Conservation (phyloP, 2,113 vertebrate genomes). For the Apodemus sylvaticus region DNA sequence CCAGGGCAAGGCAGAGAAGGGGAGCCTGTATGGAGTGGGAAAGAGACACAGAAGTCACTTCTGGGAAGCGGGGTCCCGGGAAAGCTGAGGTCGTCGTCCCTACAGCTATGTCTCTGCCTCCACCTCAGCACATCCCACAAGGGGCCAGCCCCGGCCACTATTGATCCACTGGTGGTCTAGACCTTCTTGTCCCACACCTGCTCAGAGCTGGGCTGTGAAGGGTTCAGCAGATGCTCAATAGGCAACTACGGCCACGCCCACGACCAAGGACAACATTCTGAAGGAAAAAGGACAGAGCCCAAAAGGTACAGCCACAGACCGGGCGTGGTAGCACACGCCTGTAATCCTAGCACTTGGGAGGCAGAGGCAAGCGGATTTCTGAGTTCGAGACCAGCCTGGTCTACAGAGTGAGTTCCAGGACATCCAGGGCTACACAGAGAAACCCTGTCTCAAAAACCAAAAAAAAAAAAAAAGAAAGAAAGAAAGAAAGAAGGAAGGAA, state of each 20-base stretch:
- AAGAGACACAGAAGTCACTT: neutral
- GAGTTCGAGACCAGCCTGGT: too few relatives aligned
- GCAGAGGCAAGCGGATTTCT: too few relatives aligned
- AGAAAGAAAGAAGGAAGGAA: too few relatives aligned
- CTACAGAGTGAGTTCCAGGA: too few relatives aligned
- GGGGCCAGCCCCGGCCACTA: neutral
- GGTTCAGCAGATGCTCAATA: neutral
- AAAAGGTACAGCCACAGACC: rapidly evolving
- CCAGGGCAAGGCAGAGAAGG: neutral
- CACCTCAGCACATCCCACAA: neutral
- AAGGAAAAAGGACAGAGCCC: neutral
- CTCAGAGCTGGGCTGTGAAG: neutral
- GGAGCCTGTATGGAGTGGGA: neutral
- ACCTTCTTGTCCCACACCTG: neutral
- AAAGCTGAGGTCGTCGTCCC: neutral
- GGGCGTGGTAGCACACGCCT: too few relatives aligned
- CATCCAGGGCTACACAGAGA: too few relatives aligned
- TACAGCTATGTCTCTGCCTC: neutral
- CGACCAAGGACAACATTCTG: rapidly evolving
- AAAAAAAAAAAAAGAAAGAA: too few relatives aligned
- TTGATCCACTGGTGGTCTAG: neutral
- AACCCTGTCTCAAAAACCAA: too few relatives aligned
- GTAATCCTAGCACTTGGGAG: too few relatives aligned
- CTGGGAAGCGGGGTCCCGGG: neutral
- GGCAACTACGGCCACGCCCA: neutral